Base-by-base conservation (phyloP, 2,113 vertebrate genomes). In the Petrocephalus microphthalmus region DNA sequence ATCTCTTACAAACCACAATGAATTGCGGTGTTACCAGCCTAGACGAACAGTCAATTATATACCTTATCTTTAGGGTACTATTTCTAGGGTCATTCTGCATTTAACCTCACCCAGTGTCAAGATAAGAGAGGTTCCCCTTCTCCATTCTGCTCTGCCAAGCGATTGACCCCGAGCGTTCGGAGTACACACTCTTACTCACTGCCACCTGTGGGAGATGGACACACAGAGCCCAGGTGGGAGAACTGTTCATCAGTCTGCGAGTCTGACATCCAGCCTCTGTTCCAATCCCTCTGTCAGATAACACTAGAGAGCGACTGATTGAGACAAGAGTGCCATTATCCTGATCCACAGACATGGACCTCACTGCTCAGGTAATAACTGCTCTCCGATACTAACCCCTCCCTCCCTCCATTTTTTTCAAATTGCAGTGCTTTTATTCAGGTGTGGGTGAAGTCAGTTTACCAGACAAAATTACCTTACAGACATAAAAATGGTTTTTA, bases 101-200 rank as follows among this genome's bases (percentile, higher is more conserved):
- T 90, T 87, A 87, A 87, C 87, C 78, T 54, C 52, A 45, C 33
- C 52, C 49, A 51, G 42, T 60, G 71, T 64, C 82, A 51, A 84
- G 54, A 91, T 88, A 87, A 85, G 49, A 87, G 74, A 89, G 52
- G 71, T 81, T 74, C 56, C 13, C 49, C 82, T 25, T 53, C 57
- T 84, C 49, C 19, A 33, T 56, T 54, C 57, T 15, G 47, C 87
- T 84, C 19, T 13, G 29, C 6, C 17, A 85, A 87, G 81, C 71
- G 51, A 89, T 91, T 90, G 88, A 89, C 87, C 82, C 85, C 85
- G 74, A 54, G 87, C 83, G 89, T 42, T 49, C 52, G 56, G 89
- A 87, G 45, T 53, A 82, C 33, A 74, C 57, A 84, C 87, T 47
- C 22, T 57, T 84, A 86, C 82, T 81, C 49, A 57, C 33, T 51